A percentile compares a stretch with the other conserved stretches of the same genome.
phyloP scores from a whole-genome alignment of 2,797 vertebrate species.

The Brachyrhaphis roseni region DNA sequence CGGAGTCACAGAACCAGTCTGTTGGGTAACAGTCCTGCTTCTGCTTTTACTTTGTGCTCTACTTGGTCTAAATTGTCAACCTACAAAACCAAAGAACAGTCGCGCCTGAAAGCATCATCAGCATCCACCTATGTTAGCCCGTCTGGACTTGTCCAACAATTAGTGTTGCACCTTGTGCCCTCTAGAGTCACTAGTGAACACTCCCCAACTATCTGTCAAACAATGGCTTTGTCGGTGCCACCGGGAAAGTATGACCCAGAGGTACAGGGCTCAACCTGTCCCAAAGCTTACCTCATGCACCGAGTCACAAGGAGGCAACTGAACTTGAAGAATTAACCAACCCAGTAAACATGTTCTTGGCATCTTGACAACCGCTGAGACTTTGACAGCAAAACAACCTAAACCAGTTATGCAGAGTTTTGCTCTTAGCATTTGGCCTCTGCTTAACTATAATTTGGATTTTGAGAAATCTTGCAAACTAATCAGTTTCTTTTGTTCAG shows the following conservation, averaged over 20 bases:
- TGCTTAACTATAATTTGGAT: slow-evolving; percentile 30
- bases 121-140: slow-evolving; percentile 64
- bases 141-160: slow-evolving; percentile 72
- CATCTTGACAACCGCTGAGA: slow-evolving; percentile 59
- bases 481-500: slow-evolving; percentile 61
- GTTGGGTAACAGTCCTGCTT: slow-evolving; percentile 72
- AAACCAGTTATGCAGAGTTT: slow-evolving; percentile 73
- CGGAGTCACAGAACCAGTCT: slow-evolving; percentile 73
- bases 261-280: slow-evolving; percentile 74
- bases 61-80: slow-evolving; percentile 44
- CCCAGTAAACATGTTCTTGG: slow-evolving; percentile 47
- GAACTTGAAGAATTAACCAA: slow-evolving; percentile 30
- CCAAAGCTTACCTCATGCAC: slow-evolving; percentile 41
- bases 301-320: slow-evolving; percentile 31
- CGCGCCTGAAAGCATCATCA: slow-evolving; percentile 40
- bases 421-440: neutral
- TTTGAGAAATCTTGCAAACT: slow-evolving; percentile 56
- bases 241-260: slow-evolving; percentile 45
- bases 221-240: slow-evolving; percentile 56
- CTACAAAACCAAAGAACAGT: slow-evolving; percentile 46
- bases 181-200: slow-evolving; percentile 34
- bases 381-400: slow-evolving; percentile 67
- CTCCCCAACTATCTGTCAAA: slow-evolving; percentile 53
- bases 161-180: slow-evolving; percentile 54
- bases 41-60: slow-evolving; percentile 48